phyloP scores from a whole-genome alignment of 2,797 vertebrate species.

The Microctenopoma steveboyesi region DNA sequence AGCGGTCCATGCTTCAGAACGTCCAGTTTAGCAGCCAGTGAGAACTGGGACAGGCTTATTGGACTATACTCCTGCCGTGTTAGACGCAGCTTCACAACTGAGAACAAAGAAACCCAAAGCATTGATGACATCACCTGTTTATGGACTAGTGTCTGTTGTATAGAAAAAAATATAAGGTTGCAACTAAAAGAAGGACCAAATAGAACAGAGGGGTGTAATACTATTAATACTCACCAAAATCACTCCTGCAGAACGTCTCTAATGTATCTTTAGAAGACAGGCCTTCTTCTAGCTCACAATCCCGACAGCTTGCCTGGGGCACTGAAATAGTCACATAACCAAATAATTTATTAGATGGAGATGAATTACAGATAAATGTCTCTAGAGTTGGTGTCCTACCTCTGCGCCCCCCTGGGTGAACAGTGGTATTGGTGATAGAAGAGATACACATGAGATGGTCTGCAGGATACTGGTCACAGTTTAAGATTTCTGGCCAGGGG shows the following conservation, averaged over 20 bases:
- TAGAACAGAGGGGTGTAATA: background rate
- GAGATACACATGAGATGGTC: slow-evolving; percentile 88
- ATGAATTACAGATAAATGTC: background rate
- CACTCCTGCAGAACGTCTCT: slow-evolving; percentile 85
- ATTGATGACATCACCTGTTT: slow-evolving; percentile 8
- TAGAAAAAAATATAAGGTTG: background rate
- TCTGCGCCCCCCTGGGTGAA: slow-evolving; percentile 63
- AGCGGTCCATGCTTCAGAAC: slow-evolving; percentile 87
- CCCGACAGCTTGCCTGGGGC: slow-evolving; percentile 87
- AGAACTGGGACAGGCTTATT: slow-evolving; percentile 81
- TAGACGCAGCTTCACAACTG: slow-evolving; percentile 88
- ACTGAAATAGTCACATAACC: slow-evolving; percentile 68
- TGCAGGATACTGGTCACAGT: slow-evolving; percentile 85
- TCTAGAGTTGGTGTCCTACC: slow-evolving; percentile 67
- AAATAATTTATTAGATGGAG: slow-evolving; percentile 26
- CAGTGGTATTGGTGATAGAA: slow-evolving; percentile 81
- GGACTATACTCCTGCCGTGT: slow-evolving; percentile 79
- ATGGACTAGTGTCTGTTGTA: background rate
- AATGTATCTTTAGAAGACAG: slow-evolving; percentile 83
- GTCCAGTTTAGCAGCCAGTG: slow-evolving; percentile 83
- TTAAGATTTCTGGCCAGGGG: slow-evolving; percentile 88
- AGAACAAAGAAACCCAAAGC: slow-evolving; percentile 17
- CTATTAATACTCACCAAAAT: slow-evolving; percentile 84
- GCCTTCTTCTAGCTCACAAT: slow-evolving; percentile 87
- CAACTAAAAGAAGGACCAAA: background rate